phyloP scores from a whole-genome alignment of 2,797 vertebrate genomes.

The Propithecus perrieri region DNA sequence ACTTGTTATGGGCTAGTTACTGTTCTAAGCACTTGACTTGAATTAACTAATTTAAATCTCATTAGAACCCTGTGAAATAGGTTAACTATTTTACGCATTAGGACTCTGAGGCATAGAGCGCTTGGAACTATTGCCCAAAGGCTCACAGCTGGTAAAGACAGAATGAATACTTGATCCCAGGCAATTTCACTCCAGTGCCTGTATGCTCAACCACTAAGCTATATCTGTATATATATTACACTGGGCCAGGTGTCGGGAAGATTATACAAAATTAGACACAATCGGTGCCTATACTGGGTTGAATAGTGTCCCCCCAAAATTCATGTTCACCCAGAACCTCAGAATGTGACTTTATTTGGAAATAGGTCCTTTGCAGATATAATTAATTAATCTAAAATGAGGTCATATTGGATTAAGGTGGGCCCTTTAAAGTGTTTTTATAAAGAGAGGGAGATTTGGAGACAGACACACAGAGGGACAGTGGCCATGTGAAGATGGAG shows the following conservation, averaged over 20 bases:
- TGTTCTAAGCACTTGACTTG: conserved; percentile 34
- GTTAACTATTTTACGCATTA: conserved; percentile 15
- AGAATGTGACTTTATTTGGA: conserved; percentile 24
- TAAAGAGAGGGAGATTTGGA: neutral
- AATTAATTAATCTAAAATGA: neutral
- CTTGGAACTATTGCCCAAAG: neutral
- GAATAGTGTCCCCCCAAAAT: neutral
- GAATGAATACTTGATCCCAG: conserved; percentile 18
- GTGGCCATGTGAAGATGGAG: neutral
- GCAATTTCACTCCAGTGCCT: neutral
- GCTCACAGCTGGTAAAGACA: neutral
- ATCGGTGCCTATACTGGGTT: neutral
- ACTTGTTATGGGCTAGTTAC: conserved; percentile 25
- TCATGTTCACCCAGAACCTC: neutral
- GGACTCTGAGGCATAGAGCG: neutral
- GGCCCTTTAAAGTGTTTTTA: neutral
- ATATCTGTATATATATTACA: neutral
- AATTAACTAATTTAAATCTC: conserved; percentile 49
- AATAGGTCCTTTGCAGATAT: neutral
- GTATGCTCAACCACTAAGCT: neutral
- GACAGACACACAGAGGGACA: neutral
- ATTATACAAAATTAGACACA: neutral
- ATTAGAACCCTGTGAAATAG: conserved; percentile 28
- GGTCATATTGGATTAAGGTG: neutral
- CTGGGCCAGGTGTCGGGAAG: neutral